Conservation (phyloP, 2,888 invertebrate species). For the Cosmia pyralina region DNA sequence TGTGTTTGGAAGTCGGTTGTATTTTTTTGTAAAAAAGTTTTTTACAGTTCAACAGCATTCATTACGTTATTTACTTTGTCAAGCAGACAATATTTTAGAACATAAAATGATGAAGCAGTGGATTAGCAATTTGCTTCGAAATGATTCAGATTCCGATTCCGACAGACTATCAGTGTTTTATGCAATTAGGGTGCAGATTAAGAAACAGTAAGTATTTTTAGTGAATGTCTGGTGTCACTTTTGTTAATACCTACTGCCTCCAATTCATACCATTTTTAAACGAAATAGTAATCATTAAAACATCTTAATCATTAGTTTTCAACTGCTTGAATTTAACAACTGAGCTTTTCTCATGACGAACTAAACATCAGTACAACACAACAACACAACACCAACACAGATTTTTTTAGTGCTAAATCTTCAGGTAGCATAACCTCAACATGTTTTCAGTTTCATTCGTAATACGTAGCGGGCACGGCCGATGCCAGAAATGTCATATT, state of each 20-base stretch:
- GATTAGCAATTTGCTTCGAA: too few species aligned
- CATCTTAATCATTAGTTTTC: neutral
- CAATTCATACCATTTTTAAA: neutral
- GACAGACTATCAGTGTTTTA: too few species aligned
- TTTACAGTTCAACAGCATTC: too few species aligned
- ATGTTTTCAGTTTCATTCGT: conserved; percentile 65
- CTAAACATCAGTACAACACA: neutral
- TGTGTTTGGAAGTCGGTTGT: too few species aligned
- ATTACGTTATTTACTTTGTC: too few species aligned
- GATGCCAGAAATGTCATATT: conserved; percentile 85
- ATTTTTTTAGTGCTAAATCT: neutral
- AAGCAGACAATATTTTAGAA: too few species aligned
- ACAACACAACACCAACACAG: too few species aligned
- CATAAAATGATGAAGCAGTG: too few species aligned
- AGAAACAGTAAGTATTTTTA: neutral
- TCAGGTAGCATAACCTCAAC: conserved; percentile 50
- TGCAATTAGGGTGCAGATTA: too few species aligned
- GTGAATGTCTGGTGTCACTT: neutral
- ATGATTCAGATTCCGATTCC: too few species aligned
- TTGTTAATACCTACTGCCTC: neutral
- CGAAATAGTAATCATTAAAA: neutral
- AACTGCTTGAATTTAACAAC: neutral
- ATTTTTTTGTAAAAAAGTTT: too few species aligned
- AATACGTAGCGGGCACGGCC: conserved; percentile 75
- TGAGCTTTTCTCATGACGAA: too few species aligned